Percentiles rank a stretch among this genome's conserved stretches.
Evolutionary conservation across 35 echinoderm and acorn worm genomes (phyloP).

Genomic region (Diadema setosum): DNA sequence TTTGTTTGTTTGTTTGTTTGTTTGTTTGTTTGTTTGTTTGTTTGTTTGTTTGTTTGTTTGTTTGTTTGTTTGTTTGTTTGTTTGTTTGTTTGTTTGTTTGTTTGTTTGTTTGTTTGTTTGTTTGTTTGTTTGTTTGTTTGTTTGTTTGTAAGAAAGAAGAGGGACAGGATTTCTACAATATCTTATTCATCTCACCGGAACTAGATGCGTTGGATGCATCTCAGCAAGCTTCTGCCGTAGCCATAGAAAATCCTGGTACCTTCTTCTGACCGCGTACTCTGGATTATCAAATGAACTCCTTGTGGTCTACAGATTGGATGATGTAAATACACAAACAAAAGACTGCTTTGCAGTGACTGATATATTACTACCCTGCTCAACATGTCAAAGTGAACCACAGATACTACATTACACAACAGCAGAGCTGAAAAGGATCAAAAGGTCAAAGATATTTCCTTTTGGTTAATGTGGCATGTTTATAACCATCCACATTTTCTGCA

Average conservation of each 20-base stretch:
- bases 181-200: slow-evolving; percentile 71
- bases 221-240: slow-evolving; percentile 83
- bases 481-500: no score
- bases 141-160: no score
- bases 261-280: slow-evolving; percentile 55
- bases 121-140: no score
- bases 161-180: no score
- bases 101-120: no score
- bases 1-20: no score
- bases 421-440: background rate
- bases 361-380: background rate
- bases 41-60: no score
- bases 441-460: background rate
- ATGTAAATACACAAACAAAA: background rate
- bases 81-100: no score
- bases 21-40: no score
- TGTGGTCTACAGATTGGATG: slow-evolving; percentile 38
- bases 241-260: slow-evolving; percentile 96
- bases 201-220: slow-evolving; percentile 85
- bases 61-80: no score
- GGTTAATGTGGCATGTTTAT: no score
- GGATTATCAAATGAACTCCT: slow-evolving; percentile 72
- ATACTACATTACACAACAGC: background rate
- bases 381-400: background rate
- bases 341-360: background rate